These are phyloP conservation scores for Poecilia velifera DNA, from an alignment of 2,797 vertebrate genomes.

Conservation along the genomic window DNA sequence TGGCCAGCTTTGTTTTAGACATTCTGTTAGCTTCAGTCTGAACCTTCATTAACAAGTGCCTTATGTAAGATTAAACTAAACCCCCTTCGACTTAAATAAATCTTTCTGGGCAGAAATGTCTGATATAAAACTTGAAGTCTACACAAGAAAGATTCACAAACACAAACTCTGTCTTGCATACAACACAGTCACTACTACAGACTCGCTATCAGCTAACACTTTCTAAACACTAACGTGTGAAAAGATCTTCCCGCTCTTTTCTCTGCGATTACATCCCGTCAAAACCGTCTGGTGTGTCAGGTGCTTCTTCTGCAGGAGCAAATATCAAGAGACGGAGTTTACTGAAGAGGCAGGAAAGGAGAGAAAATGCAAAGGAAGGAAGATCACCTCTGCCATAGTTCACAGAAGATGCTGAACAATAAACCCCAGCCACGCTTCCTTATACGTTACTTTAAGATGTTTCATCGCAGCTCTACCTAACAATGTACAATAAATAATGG, in stretches of 20 bases:
- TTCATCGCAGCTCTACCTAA: conserved; percentile 32
- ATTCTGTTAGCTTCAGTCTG: neutral
- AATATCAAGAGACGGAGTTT: conserved; percentile 21
- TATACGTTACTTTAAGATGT: conserved; percentile 13
- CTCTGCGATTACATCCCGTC: conserved; percentile 31
- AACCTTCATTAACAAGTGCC: neutral
- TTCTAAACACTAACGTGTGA: conserved; percentile 58
- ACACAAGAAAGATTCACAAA: conserved; percentile 71
- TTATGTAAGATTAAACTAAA: conserved; percentile 9
- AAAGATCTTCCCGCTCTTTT: conserved; percentile 15
- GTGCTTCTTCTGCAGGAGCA: too few species aligned
- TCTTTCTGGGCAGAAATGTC: conserved; percentile 38
- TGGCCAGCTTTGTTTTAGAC: neutral
- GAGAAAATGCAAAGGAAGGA: conserved; percentile 38
- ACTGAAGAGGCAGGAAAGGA: conserved; percentile 25
- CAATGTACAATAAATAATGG: conserved; percentile 72
- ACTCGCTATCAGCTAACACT: conserved; percentile 70
- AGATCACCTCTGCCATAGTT: conserved; percentile 24
- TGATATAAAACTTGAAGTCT: conserved; percentile 59
- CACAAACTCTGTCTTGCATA: conserved; percentile 70
- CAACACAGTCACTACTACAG: conserved; percentile 69
- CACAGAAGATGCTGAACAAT: conserved; percentile 42
- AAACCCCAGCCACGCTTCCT: conserved; percentile 34
- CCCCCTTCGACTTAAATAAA: conserved; percentile 18
- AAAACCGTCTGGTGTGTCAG: conserved; percentile 12